Evolutionary conservation across 2,113 vertebrate species (phyloP).

Genomic region (Butorides virescens): DNA sequence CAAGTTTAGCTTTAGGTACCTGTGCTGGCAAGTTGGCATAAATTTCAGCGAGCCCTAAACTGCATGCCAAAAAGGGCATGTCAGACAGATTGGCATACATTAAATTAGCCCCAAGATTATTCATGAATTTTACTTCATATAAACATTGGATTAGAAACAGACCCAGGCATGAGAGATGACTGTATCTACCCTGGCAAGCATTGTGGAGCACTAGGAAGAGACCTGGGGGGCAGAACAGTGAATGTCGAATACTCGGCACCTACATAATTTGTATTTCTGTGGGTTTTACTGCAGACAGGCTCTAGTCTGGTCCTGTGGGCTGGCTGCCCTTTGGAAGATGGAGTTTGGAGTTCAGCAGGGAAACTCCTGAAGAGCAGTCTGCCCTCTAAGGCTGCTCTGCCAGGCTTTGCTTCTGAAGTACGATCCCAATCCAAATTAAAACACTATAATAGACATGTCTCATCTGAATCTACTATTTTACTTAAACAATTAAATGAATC

Average conservation of each 20-base stretch:
- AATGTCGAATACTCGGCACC: background rate
- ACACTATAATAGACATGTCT: background rate
- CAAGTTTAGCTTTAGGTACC: background rate
- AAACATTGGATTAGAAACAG: background rate
- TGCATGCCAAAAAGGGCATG: background rate
- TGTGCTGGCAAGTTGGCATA: background rate
- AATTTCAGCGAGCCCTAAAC: background rate
- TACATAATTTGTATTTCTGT: background rate
- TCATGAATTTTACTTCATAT: background rate
- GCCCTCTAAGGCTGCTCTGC: background rate
- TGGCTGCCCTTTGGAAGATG: background rate
- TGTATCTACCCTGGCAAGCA: background rate
- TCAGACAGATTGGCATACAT: background rate
- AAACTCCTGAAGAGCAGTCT: background rate
- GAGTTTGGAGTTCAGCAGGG: background rate
- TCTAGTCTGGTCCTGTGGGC: background rate
- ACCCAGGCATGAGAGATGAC: background rate
- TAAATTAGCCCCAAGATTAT: background rate
- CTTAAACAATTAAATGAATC: background rate
- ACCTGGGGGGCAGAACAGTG: background rate
- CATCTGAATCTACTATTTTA: background rate
- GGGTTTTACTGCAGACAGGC: background rate
- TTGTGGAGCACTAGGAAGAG: background rate
- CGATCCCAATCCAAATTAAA: accelerated
- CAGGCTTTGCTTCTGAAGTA: background rate